These are phyloP conservation scores for Crax fasciolata DNA, from an alignment of 2,797 vertebrate genomes.

Conservation along the genomic window DNA sequence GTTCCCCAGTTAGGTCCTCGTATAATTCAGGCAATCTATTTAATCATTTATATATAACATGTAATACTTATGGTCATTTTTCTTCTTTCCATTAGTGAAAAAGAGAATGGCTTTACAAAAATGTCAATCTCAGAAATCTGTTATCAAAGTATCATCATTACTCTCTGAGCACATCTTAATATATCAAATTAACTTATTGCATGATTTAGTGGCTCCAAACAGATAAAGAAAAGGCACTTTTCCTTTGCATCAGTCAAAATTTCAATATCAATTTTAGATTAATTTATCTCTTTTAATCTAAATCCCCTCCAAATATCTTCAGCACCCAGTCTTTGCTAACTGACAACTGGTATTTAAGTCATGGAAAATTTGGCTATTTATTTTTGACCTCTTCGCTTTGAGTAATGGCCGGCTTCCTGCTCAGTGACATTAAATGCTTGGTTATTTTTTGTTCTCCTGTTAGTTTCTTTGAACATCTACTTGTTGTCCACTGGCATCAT, in stretches of 20 bases:
- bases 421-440: not conserved
- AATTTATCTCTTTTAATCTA: not conserved
- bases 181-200: not conserved
- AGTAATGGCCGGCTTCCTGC: rapidly evolving
- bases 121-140: not conserved
- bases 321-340: not conserved
- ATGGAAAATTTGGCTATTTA: not conserved
- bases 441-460: not conserved
- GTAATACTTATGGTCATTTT: not conserved
- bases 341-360: rapidly evolving
- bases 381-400: not conserved
- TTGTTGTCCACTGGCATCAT: not conserved
- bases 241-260: not conserved
- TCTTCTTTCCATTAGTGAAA: not conserved
- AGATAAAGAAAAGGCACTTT: not conserved
- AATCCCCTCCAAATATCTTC: not conserved
- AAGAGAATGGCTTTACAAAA: not conserved
- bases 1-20: not conserved
- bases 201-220: not conserved
- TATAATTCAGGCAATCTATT: not conserved
- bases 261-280: not conserved
- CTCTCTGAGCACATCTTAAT: not conserved
- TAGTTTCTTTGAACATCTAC: not conserved
- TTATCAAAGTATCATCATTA: not conserved
- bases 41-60: not conserved